Evolutionary conservation across 2,888 invertebrate genomes (phyloP).

Genomic region (Epinotia demarniana): DNA sequence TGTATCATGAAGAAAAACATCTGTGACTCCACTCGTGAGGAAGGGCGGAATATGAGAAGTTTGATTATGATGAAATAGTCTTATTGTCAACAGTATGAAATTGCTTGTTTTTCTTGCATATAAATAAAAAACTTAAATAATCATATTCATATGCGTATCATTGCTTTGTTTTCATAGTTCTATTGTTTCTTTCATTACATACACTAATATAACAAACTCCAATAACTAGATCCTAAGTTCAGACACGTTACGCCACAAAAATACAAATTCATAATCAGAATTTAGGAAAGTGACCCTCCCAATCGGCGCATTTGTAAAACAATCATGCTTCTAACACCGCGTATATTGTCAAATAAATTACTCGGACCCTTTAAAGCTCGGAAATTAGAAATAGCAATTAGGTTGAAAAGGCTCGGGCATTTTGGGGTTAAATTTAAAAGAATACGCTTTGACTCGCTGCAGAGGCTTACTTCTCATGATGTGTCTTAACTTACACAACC

Average conservation of each 20-base stretch:
- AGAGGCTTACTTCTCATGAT: neutral
- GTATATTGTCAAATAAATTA: constrained; percentile 42
- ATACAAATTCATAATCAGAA: constrained; percentile 1
- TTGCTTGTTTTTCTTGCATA: too few species aligned
- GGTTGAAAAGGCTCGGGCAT: constrained; percentile 23
- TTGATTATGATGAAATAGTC: too few species aligned
- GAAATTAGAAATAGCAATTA: constrained; percentile 40
- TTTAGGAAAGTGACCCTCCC: constrained; percentile 7
- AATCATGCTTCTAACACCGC: constrained; percentile 23
- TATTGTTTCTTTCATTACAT: neutral
- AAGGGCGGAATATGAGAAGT: too few species aligned
- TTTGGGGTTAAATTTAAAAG: constrained; percentile 25
- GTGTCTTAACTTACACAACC: too few species aligned
- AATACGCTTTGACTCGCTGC: constrained; percentile 7
- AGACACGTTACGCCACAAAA: neutral
- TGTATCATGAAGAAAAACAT: too few species aligned
- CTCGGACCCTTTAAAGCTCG: constrained; percentile 33
- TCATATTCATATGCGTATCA: too few species aligned
- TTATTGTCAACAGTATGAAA: too few species aligned
- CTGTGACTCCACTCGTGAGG: too few species aligned
- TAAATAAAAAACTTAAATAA: too few species aligned
- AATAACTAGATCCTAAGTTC: neutral
- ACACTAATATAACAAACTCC: neutral
- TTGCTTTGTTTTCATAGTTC: too few species aligned
- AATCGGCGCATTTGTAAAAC: constrained; percentile 31